Evolutionary conservation across 2,888 invertebrate genomes (phyloP).

Genomic region (Lepetodrilus schrolli): DNA sequence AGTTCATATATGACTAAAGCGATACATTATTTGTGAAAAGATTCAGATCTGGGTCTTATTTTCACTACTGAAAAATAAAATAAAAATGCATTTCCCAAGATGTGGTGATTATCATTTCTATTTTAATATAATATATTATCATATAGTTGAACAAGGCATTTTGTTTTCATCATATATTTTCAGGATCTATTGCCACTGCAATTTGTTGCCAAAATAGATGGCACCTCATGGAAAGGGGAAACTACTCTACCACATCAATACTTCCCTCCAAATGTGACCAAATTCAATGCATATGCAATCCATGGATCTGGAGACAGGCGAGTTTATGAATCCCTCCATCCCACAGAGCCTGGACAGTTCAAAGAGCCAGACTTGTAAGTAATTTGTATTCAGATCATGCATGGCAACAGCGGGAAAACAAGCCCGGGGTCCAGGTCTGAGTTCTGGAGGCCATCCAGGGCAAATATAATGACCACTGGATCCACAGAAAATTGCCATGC

Average conservation of each 20-base stretch:
- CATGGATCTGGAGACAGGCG: slow-evolving; percentile 76
- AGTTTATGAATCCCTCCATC: slow-evolving; percentile 76
- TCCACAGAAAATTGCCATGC: no score
- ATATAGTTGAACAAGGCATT: background rate
- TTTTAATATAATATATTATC: background rate
- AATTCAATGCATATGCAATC: slow-evolving; percentile 78
- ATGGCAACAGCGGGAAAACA: background rate
- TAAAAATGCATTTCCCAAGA: no score
- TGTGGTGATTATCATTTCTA: no score
- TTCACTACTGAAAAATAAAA: no score
- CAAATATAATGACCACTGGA: no score
- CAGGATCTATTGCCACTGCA: slow-evolving; percentile 72
- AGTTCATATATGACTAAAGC: no score
- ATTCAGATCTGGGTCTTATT: no score
- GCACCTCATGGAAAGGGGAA: slow-evolving; percentile 74
- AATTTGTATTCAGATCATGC: background rate
- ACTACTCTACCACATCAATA: slow-evolving; percentile 76
- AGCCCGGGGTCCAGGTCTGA: background rate
- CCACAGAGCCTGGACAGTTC: slow-evolving; percentile 73
- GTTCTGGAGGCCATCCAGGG: background rate
- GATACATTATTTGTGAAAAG: no score
- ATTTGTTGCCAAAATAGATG: slow-evolving; percentile 63
- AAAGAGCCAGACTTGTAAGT: slow-evolving; percentile 77
- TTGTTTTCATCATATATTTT: background rate
- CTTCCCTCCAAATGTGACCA: slow-evolving; percentile 76